Evolutionary conservation across 2,888 invertebrate genomes (phyloP).

Genomic region (Lasioglossum zephyrum): DNA sequence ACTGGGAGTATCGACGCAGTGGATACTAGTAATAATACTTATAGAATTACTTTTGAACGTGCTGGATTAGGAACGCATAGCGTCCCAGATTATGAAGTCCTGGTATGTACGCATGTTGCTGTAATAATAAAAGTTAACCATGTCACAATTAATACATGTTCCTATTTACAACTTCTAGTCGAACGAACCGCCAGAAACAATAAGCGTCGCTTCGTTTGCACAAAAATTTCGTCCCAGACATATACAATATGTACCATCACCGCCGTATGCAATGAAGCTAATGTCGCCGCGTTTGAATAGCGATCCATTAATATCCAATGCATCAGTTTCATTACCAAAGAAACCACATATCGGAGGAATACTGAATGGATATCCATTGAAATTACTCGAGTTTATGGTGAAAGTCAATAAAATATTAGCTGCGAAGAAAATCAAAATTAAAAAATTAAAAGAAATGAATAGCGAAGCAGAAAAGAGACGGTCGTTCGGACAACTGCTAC

Average conservation of each 20-base stretch:
- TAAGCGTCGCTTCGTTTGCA: slow-evolving; percentile 93
- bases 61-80: slow-evolving; percentile 97
- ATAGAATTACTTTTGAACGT: slow-evolving; percentile 97
- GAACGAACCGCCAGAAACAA: slow-evolving; percentile 95
- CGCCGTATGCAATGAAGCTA: slow-evolving; percentile 81
- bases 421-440: slow-evolving; percentile 92
- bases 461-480: slow-evolving; percentile 94
- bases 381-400: slow-evolving; percentile 94
- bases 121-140: not conserved
- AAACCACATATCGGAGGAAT: slow-evolving; percentile 85
- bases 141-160: slow-evolving; percentile 2
- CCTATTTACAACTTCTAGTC: slow-evolving; percentile 85
- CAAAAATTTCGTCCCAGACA: slow-evolving; percentile 91
- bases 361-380: slow-evolving; percentile 93
- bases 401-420: slow-evolving; percentile 93
- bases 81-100: slow-evolving; percentile 97
- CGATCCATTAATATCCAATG: slow-evolving; percentile 89
- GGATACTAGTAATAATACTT: slow-evolving; percentile 96
- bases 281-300: slow-evolving; percentile 85
- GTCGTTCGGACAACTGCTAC: slow-evolving; percentile 91
- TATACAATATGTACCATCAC: slow-evolving; percentile 85
- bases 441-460: slow-evolving; percentile 93
- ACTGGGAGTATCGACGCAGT: slow-evolving; percentile 97
- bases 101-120: slow-evolving; percentile 83
- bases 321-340: slow-evolving; percentile 77